phyloP scores from a whole-genome alignment of 1,140 invertebrate species.

The Drosophila lowei region DNA sequence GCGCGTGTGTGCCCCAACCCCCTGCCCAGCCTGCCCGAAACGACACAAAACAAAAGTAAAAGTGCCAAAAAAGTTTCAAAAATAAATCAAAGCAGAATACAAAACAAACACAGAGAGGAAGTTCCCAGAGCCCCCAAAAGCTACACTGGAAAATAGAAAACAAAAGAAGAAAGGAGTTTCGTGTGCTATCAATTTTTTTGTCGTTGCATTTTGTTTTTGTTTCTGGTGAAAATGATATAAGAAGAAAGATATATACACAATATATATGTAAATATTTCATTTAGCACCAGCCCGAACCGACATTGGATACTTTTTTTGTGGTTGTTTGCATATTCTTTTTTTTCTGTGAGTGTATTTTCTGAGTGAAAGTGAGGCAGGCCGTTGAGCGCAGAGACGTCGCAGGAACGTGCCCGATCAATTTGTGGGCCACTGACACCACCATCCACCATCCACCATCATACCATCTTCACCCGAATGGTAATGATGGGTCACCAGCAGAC shows the following conservation, averaged over 20 bases:
- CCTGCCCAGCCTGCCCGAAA: conserved; percentile 13
- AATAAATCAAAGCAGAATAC: conserved; percentile 4
- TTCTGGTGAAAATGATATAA: conserved; percentile 55
- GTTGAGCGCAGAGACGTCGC: conserved; percentile 21
- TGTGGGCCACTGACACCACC: conserved; percentile 38
- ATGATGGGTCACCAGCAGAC: conserved; percentile 1
- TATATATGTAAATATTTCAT: conserved; percentile 4
- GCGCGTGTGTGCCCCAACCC: conserved; percentile 35
- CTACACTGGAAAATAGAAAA: conserved; percentile 15
- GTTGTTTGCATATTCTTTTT: conserved; percentile 42
- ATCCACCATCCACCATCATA: not conserved
- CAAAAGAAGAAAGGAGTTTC: conserved; percentile 13
- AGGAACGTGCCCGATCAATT: conserved; percentile 65
- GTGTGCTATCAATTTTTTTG: conserved; percentile 15
- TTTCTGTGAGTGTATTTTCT: conserved; percentile 43
- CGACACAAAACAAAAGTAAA: conserved; percentile 58
- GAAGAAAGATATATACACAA: conserved; percentile 1
- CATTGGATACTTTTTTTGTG: conserved; percentile 37
- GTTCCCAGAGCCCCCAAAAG: conserved; percentile 16
- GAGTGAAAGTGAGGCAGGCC: conserved; percentile 46
- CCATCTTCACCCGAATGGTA: too few relatives aligned
- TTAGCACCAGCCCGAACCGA: conserved; percentile 12
- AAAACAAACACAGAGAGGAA: not conserved
- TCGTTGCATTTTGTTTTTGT: conserved; percentile 27
- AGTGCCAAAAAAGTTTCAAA: conserved; percentile 41